These are phyloP conservation scores for Sussaba pulchella DNA, from an alignment of 2,888 invertebrate genomes.

Conservation along the genomic window DNA sequence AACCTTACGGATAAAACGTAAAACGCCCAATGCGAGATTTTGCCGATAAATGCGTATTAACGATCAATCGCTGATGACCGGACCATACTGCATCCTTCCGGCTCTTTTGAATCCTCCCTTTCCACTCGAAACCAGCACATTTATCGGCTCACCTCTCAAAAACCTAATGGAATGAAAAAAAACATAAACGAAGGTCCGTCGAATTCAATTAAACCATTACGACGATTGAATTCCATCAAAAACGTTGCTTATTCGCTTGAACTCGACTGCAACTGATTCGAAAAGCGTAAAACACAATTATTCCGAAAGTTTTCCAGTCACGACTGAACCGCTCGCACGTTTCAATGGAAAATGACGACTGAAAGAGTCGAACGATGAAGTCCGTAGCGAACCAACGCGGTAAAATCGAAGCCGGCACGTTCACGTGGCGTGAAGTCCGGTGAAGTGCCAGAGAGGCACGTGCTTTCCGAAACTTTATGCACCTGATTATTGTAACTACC, in stretches of 20 bases:
- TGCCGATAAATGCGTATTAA: too few relatives aligned
- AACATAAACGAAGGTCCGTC: too few relatives aligned
- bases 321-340: constrained; percentile 12
- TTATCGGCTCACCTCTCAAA: too few relatives aligned
- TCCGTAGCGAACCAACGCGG: neutral
- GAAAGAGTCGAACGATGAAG: constrained; percentile 2
- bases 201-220: neutral
- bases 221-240: neutral
- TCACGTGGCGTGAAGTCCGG: neutral
- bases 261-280: neutral
- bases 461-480: constrained; percentile 61
- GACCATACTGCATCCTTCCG: too few relatives aligned
- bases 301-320: constrained; percentile 14
- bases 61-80: too few relatives aligned
- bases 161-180: too few relatives aligned
- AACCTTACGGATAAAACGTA: too few relatives aligned
- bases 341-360: constrained; percentile 40
- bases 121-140: too few relatives aligned
- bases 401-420: constrained; percentile 28
- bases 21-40: too few relatives aligned
- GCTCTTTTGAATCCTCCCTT: too few relatives aligned
- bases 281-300: constrained; percentile 19
- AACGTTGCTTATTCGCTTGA: neutral
- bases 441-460: constrained; percentile 68
- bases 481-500: constrained; percentile 59